Conservation (phyloP, 2,113 vertebrate species). For the Bos indicus region DNA sequence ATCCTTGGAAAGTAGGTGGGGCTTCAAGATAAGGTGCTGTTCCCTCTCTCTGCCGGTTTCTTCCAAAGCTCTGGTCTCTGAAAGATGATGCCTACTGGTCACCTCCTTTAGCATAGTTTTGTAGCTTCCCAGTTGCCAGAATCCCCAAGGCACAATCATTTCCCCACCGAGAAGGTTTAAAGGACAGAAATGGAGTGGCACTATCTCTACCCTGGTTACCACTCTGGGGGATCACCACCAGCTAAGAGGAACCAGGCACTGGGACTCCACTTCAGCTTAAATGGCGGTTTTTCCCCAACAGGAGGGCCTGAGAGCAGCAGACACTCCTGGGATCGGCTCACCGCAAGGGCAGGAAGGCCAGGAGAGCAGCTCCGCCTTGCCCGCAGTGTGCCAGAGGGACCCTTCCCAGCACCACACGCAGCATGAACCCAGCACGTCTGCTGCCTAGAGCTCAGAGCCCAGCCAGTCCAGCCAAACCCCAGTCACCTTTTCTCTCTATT, state of each 20-base stretch:
- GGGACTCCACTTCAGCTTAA: background rate
- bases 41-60: background rate
- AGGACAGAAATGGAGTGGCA: background rate
- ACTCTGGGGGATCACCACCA: background rate
- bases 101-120: background rate
- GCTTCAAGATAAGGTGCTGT: background rate
- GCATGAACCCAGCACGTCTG: background rate
- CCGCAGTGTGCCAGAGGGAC: background rate
- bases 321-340: background rate
- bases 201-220: background rate
- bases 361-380: fast-evolving
- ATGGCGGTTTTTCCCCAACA: background rate
- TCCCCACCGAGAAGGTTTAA: background rate
- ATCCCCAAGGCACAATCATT: background rate
- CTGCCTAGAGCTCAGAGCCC: background rate
- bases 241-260: background rate
- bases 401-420: background rate
- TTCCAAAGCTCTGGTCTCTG: background rate
- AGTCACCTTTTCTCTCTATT: background rate
- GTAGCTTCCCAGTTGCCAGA: background rate
- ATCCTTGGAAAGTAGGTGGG: background rate
- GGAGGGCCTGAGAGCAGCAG: background rate
- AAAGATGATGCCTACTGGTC: background rate
- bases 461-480: background rate
- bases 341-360: background rate